Evolutionary conservation across 2,888 invertebrate species (phyloP), one percentile per base, ranked within the genome.

Genomic region (Gymnosoma rotundatum): DNA sequence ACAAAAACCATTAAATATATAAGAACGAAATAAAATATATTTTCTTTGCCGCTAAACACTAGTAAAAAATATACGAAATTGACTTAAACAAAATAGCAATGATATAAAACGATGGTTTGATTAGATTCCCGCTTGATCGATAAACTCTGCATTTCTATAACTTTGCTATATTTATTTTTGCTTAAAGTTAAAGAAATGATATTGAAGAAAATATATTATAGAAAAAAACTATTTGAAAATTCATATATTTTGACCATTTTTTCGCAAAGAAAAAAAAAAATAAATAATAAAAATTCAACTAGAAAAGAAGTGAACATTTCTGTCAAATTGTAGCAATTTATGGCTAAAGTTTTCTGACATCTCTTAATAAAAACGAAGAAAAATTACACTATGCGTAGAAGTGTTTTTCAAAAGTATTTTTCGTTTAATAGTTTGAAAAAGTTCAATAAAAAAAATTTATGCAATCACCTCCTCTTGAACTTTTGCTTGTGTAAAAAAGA

Each of bases 281-380:
- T 6, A 32, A 36, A 60, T 18, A 36, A 36, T 21, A 45, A 60
- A 36, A 76, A 50, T 36, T 67, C 36, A 60, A 72, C 38, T 32
- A 50, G 21, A 48, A 48, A 72, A 42, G 38, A 48, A 50, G 60
- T 54, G 60, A 79, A 83, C 70, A 84, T 86, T 75, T 56, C 83
- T 86, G 86, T 86, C 87, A 87, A 87, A 86, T 85, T 86, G 81
- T 50, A 83, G 87, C 86, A 88, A 89, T 88, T 88, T 89, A 88
- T 88, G 87, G 82, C 85, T 67, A 86, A 88, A 89, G 88, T 87
- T 89, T 84, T 89, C 87, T 83, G 87, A 87, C 88, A 87, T 87
- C 87, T 86, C 82, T 78, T 74, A 80, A 80, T 54, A 74, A 76
- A 73, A 74, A 70, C 50, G 64, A 78, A 78, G 76, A 83, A 79